Evolutionary conservation across 2,797 vertebrate species (phyloP), one percentile per base, ranked within the genome.

Genomic region (Cheirogaleus major): DNA sequence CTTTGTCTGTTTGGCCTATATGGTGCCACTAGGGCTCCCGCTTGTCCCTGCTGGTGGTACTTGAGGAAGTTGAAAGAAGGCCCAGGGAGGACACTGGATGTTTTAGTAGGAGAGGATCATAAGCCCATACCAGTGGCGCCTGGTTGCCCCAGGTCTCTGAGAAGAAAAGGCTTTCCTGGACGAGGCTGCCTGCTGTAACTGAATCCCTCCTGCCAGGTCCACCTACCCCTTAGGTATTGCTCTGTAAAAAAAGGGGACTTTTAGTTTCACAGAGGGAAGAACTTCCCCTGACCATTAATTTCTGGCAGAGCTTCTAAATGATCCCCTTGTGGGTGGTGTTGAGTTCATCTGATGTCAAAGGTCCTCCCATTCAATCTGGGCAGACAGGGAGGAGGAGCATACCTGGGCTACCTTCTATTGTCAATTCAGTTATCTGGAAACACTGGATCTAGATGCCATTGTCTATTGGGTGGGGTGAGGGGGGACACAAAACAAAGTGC

Each of bases 261-360:
- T 78, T 3, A 3, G 48, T 32, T 0, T n/a, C 78, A 95, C 11
- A 38, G 7, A 45, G 32, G 7, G 65, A 81, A 57, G 14, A 80
- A 89, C 7, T 52, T 22, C 30, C 38, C 91, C 20, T 15, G 1
- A 7, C 9, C 52, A 35, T 35, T 45, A 90, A 43, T 70, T 84
- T 91, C 65, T 61, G 7, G 27, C 23, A 3, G 9, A 38, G 7
- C 11, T 91, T 35, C 35, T n/a, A 48, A 5, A 3, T 45, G n/a
- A 80, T 69, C 27, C n/a, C 10, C n/a, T n/a, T 2, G 0, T 20
- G 18, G 4, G 25, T 45, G 7, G 4, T 20, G 7, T 61, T 1
- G 27, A 5, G 35, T 18, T 70, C 32, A 55, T 41, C 30, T 57
- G 23, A 70, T 80, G 25, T 63, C 23, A 63, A 7, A 63, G 32